Evolutionary conservation across 2,113 vertebrate genomes (phyloP), one percentile per base, ranked within the genome.

Genomic region (Brachyistius frenatus): DNA sequence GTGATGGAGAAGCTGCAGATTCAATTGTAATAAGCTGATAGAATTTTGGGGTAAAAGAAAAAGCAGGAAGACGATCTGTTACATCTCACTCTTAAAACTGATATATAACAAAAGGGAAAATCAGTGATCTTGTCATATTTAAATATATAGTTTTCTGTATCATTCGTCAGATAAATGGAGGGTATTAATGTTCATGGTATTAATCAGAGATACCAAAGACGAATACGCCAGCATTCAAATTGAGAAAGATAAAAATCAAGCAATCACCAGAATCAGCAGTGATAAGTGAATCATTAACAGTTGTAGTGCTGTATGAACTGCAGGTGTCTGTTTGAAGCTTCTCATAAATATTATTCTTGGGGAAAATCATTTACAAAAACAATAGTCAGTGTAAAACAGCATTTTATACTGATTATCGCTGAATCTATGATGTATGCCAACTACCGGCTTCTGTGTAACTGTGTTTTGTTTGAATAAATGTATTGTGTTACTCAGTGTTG

Each of bases 381-480:
- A 23, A 23, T 23, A 23, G 23, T 23, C 23, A 23, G 23, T 23
- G 23, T 2, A 44, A 44, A 11, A 44, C 10, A 41, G 39, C 3
- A 11, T 44, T 44, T 44, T 44, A 11, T 11, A 44, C 49, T 53
- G n/a, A 7, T 39, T 44, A 41, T 2, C 0, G 1, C 2, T 23
- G 8, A 41, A 31, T 23, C 23, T 23, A 23, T 23, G 23, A 23
- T 23, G n/a, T 58, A 8, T 33, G 67, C 37, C 69, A 85, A 74
- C 55, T 54, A 63, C 57, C 9, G 44, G 10, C 53, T 46, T 52
- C 37, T 76, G 15, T 76, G 30, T 52, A 54, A 60, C 7, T 64
- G 41, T 66, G 30, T 77, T 44, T 23, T 66, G 44, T 23, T 23
- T 23, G 23, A 23, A 23, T 23, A 23, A 23, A 23, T 23, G 23